A percentile compares a stretch with the other conserved stretches of the same genome.
Conservation (phyloP, 2,113 vertebrate genomes). For the Hippocampus zosterae region DNA sequence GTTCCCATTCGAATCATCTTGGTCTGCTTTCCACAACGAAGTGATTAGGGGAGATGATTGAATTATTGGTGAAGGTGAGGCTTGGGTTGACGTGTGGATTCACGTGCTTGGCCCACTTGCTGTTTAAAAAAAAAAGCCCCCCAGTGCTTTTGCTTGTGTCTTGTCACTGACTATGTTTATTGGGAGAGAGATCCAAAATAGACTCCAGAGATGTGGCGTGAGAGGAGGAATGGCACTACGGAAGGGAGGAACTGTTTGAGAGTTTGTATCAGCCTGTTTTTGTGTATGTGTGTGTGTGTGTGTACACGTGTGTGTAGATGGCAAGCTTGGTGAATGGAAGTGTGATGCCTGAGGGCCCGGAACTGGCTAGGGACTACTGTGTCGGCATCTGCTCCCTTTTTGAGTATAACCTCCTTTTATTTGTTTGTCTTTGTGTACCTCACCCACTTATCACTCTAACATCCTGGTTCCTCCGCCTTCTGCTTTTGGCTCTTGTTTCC, state of each 20-base stretch:
- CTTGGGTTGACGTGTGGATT: conserved; percentile 18
- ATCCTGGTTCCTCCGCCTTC: conserved; percentile 1
- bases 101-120: background rate
- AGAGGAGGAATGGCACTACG: conserved; percentile 24
- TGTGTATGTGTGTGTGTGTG: conserved; percentile 7
- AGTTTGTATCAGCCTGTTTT: conserved; percentile 29
- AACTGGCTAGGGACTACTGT: conserved; percentile 61
- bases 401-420: conserved; percentile 11
- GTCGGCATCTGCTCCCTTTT: conserved; percentile 61
- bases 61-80: conserved; percentile 40
- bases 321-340: conserved; percentile 54
- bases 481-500: conserved; percentile 7
- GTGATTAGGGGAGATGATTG: conserved; percentile 32
- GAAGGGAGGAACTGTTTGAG: conserved; percentile 33
- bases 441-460: background rate
- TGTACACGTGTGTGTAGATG: conserved; percentile 39
- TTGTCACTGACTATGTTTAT: background rate
- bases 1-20: conserved; percentile 27
- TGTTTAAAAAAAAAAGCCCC: background rate
- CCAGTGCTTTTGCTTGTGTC: background rate
- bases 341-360: conserved; percentile 48
- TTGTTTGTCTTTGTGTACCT: conserved; percentile 3
- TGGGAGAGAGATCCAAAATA: conserved; percentile 4
- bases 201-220: conserved; percentile 30
- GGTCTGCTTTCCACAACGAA: conserved; percentile 18